phyloP scores from a whole-genome alignment of 2,888 invertebrate species.

The Phaedon cochleariae region DNA sequence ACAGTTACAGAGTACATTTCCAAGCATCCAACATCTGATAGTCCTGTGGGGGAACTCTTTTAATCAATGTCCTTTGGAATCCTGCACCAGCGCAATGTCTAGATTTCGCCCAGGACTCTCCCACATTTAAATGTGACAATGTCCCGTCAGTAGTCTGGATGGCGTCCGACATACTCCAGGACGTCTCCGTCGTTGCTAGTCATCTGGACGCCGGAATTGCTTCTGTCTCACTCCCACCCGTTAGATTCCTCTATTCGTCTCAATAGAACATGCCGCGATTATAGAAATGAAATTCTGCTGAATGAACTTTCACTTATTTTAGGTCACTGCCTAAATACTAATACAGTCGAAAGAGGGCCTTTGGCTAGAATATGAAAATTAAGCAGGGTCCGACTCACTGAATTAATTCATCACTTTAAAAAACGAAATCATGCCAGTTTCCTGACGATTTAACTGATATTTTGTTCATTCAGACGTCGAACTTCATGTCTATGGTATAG shows the following conservation, averaged over 20 bases:
- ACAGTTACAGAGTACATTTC: too few species aligned
- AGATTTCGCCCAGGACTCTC: background rate
- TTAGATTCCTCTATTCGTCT: background rate
- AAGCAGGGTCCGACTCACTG: too few species aligned
- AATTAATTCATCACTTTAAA: too few species aligned
- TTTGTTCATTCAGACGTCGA: too few species aligned
- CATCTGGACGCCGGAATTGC: constrained; percentile 51
- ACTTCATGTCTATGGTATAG: too few species aligned
- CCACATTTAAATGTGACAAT: constrained; percentile 55
- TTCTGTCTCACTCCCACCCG: constrained; percentile 24
- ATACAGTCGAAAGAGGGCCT: too few species aligned
- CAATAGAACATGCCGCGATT: background rate
- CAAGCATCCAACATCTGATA: too few species aligned
- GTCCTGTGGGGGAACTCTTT: too few species aligned
- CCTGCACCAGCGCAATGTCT: background rate
- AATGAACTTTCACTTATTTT: constrained; percentile 2
- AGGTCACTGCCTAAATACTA: background rate
- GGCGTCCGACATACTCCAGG: constrained; percentile 58
- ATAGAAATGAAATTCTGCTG: background rate
- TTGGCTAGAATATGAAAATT: too few species aligned
- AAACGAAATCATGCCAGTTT: too few species aligned
- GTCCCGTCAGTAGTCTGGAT: constrained; percentile 53
- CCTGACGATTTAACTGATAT: too few species aligned
- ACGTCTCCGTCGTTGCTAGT: constrained; percentile 57
- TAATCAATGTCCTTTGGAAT: too few species aligned